Evolutionary conservation across 2,888 invertebrate genomes (phyloP).

Genomic region (Embidobia sp.): DNA sequence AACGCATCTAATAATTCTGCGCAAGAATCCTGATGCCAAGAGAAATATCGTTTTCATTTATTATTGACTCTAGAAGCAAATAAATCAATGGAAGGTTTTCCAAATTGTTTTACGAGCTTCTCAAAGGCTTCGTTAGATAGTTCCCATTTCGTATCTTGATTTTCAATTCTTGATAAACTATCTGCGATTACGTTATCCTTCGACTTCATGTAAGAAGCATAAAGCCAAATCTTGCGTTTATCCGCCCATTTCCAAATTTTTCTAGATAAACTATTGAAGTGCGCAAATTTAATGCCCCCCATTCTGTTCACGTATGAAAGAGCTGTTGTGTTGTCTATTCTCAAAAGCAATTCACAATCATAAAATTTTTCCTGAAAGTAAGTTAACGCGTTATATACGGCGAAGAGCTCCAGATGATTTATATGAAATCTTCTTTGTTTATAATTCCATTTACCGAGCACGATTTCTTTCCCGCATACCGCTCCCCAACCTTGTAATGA

Average conservation of each 20-base stretch:
- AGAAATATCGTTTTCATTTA: constrained; percentile 57
- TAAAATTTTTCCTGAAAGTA: neutral
- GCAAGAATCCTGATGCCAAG: neutral
- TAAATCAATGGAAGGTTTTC: constrained; percentile 50
- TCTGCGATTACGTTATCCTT: constrained; percentile 43
- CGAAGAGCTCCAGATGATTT: neutral
- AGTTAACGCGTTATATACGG: neutral
- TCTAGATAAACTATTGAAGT: constrained; percentile 7
- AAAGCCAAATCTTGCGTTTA: constrained; percentile 1
- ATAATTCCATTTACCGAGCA: neutral
- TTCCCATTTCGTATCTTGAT: constrained; percentile 54
- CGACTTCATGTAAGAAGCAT: constrained; percentile 41
- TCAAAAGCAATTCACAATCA: constrained; percentile 13
- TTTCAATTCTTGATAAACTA: constrained; percentile 30
- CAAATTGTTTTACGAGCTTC: constrained; percentile 33
- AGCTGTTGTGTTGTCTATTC: constrained; percentile 29
- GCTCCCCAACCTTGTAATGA: constrained; percentile 12
- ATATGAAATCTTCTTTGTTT: constrained; percentile 5
- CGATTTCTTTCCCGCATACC: neutral
- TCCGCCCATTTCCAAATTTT: constrained; percentile 16
- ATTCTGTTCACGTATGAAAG: constrained; percentile 41
- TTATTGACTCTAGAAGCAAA: constrained; percentile 56
- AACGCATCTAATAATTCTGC: constrained; percentile 48
- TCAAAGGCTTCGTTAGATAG: constrained; percentile 34
- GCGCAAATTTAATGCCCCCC: constrained; percentile 7